phyloP scores from a whole-genome alignment of 2,113 vertebrate genomes.

The Ctenomys sociabilis region DNA sequence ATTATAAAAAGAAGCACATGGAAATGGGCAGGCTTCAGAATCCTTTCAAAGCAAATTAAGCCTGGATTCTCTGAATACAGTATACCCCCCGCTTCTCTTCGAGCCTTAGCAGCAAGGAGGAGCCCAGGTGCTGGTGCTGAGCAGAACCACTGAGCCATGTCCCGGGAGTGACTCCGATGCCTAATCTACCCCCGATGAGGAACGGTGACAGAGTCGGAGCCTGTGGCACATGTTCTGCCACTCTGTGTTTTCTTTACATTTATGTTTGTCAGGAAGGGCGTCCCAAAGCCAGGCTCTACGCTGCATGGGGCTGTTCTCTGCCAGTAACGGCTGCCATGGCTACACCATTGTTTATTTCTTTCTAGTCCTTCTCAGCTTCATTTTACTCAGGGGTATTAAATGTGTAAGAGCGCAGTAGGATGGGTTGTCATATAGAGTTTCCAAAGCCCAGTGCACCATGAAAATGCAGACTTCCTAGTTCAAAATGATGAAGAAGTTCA shows the following conservation, averaged over 20 bases:
- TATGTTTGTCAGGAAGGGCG: neutral
- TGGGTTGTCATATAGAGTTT: neutral
- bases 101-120: neutral
- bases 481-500: neutral
- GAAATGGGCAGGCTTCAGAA: neutral
- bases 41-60: neutral
- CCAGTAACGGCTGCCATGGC: neutral
- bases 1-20: neutral
- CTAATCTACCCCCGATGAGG: neutral
- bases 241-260: neutral
- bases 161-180: constrained; percentile 64
- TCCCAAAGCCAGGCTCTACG: neutral
- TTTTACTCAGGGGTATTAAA: neutral
- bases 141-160: constrained; percentile 25
- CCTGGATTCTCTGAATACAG: neutral
- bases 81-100: neutral
- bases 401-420: neutral
- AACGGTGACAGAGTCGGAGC: neutral
- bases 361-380: neutral
- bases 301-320: neutral
- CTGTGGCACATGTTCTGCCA: neutral
- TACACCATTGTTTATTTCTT: neutral
- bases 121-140: neutral
- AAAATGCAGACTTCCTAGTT: neutral
- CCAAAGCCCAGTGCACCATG: neutral